Conservation (phyloP, 2,888 invertebrate genomes). For the Drosophila meridiana region DNA sequence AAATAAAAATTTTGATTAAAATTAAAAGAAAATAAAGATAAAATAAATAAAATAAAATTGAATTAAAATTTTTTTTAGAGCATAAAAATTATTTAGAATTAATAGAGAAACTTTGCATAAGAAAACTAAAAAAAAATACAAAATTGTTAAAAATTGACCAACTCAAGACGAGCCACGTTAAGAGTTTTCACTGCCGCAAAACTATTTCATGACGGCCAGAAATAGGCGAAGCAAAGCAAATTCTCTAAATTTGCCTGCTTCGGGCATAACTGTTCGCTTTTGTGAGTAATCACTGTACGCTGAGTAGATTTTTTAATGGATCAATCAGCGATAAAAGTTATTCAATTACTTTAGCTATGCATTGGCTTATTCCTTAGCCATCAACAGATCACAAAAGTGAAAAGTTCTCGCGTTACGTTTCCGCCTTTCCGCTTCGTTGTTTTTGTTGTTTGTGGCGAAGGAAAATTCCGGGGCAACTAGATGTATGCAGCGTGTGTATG, state of each 20-base stretch:
- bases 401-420: neutral
- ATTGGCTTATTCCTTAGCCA: neutral
- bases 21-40: no score
- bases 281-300: conserved; percentile 7
- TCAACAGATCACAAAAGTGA: neutral
- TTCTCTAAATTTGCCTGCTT: neutral
- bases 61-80: no score
- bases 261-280: neutral
- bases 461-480: conserved; percentile 28
- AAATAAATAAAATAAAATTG: no score
- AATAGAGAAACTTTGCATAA: neutral
- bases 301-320: conserved; percentile 1
- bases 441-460: neutral
- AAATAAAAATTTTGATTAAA: no score
- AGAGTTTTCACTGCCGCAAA: neutral
- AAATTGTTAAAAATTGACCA: neutral
- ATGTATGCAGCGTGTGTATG: conserved; percentile 15
- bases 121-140: neutral
- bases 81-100: neutral
- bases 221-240: neutral
- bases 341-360: neutral
- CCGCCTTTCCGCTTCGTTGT: neutral
- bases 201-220: neutral
- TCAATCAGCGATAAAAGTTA: neutral
- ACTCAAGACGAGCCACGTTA: conserved; percentile 5